Evolutionary conservation across 1,140 invertebrate genomes (phyloP), one percentile per base, ranked within the genome.

Genomic region (Galleria mellonella): DNA sequence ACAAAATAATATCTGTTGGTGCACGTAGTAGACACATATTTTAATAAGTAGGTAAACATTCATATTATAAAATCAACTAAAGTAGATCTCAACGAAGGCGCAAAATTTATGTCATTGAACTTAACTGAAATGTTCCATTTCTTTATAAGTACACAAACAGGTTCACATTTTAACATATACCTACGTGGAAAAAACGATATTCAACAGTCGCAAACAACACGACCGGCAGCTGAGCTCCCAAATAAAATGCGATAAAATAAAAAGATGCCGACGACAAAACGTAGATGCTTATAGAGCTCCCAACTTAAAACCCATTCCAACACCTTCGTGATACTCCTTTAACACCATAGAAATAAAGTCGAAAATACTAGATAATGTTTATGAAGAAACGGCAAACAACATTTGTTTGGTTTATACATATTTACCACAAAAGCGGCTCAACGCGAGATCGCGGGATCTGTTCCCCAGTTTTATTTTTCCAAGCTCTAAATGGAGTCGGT

Each of bases 401-500:
- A 43, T 66, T 73, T 49, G 68, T 62, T 55, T 66, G 66, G 77
- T 77, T 37, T 83, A 83, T 83, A 84, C 82, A 85, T 85, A 85
- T 85, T 85, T 85, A 83, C 78, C 82, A 75, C 78, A 83, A 82
- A 83, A 85, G 71, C 82, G 82, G 82, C 78, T 85, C 77, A 73
- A 63, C 63, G 74, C 69, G 71, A 79, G 74, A 79, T 79, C 76
- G 70, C 72, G 64, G 74, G 77, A 82, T 81, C 81, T 69, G 70
- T 78, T 73, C 76, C 61, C 68, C 60, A 62, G 75, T 85, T 85
- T 85, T 83, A 83, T 85, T 85, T 85, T 85, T 78, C 77, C 82
- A 83, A 85, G 75, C 77, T 83, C 78, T 85, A 85, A 85, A 83
- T 85, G 82, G 82, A 85, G 82, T 83, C 82, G 76, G 82, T 85